Conservation (phyloP, 2,797 vertebrate genomes). For the Netta rufina region DNA sequence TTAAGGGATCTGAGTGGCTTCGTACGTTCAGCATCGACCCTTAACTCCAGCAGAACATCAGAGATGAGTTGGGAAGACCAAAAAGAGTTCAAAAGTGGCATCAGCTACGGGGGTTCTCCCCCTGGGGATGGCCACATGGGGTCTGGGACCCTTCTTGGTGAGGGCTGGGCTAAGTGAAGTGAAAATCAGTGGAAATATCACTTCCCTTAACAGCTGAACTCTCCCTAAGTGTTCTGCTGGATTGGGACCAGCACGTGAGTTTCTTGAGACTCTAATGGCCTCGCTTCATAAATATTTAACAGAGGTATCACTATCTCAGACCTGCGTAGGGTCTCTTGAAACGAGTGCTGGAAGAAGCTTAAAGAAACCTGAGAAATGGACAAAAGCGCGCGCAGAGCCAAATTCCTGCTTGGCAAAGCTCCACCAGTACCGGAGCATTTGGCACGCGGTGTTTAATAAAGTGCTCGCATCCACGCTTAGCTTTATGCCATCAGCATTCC, state of each 20-base stretch:
- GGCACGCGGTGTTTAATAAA: conserved; percentile 2
- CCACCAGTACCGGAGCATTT: not conserved
- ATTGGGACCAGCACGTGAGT: not conserved
- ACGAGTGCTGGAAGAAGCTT: not conserved
- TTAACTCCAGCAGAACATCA: not conserved
- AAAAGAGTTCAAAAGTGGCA: no score
- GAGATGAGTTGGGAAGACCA: no score
- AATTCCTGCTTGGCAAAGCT: conserved; percentile 37
- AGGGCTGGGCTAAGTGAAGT: not conserved
- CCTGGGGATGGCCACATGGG: no score
- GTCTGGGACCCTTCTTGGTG: not conserved
- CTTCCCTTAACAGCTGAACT: not conserved
- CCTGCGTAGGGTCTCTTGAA: not conserved
- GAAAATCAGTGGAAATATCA: not conserved
- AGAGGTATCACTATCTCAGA: not conserved
- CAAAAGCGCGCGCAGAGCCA: not conserved
- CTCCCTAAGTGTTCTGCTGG: not conserved
- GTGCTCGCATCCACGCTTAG: not conserved
- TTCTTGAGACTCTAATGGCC: not conserved
- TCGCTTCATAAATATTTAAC: not conserved
- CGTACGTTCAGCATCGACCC: not conserved
- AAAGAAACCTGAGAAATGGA: not conserved
- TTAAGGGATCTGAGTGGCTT: not conserved
- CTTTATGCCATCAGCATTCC: not conserved
- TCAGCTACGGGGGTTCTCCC: not conserved